Evolutionary conservation across 92 coral and sea anemone species (phyloP), one percentile per base, ranked within the genome.

Genomic region (Palythoa grandiflora): DNA sequence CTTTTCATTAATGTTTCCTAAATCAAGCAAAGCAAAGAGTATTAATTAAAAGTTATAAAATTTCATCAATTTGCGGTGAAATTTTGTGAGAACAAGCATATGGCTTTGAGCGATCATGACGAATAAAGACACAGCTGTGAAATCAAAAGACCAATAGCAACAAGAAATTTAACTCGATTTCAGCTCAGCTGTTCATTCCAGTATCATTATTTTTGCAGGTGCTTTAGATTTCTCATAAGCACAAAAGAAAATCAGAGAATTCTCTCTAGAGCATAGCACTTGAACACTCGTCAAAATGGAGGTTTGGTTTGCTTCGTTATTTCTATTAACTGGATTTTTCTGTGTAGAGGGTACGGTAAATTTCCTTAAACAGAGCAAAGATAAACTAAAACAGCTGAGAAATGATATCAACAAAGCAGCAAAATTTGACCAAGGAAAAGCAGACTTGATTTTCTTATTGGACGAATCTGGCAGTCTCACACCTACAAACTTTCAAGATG

Each of bases 391-490:
- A 55, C 38, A 75, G 44, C 93, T 94, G 60, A 89, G 96, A 38
- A 89, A 89, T 7, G 52, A 86, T 5, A 78, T 87, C n/a, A 75
- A 39, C 5, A 39, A 21, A 13, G 75, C 86, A 65, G 44, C 75
- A 21, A 55, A 48, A 11, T 89, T 71, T 12, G 66, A 85, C 19
- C 71, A 91, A 16, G 75, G 84, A 53, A 93, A 93, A 77, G 90
- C 98, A 14, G 98, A 95, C 40, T 40, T 95, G 2, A 21, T 95
- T n/a, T 95, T 95, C 38, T 89, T 95, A 12, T 37, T 95, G 16
- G 98, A 95, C 71, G 89, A 94, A 13, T 95, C 98, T 9, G 93
- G 94, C 57, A 95, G 98, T 85, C 83, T 95, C 6, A 3, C 61
- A n/a, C 9, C 13, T 6, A 7, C 38, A 39, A 87, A 95, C 37